Evolutionary conservation across 1,140 invertebrate species (phyloP).

Genomic region (Euwallacea fornicatus): DNA sequence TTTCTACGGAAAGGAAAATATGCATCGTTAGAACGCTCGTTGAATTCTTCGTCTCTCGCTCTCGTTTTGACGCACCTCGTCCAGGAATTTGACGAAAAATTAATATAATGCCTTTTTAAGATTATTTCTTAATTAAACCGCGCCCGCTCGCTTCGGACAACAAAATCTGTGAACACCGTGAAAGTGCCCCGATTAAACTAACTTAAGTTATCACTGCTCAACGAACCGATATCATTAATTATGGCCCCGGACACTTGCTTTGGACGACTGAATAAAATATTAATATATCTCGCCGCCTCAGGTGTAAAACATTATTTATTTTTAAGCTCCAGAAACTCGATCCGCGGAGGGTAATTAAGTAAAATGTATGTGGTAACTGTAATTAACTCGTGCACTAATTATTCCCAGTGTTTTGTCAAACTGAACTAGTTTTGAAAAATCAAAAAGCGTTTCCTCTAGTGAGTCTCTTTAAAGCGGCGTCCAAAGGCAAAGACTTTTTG

Average conservation of each 20-base stretch:
- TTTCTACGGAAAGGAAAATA: not conserved
- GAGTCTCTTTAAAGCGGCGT: too few species aligned
- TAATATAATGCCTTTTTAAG: not conserved
- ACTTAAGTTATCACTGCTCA: not conserved
- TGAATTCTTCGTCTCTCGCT: not conserved
- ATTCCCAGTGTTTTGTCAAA: too few species aligned
- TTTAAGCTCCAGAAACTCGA: too few species aligned
- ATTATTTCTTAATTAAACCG: not conserved
- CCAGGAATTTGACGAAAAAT: not conserved
- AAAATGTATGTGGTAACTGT: too few species aligned
- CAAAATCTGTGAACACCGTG: too few species aligned
- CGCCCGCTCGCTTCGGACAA: too few species aligned
- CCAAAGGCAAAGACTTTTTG: not conserved
- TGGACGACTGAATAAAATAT: conserved; percentile 6
- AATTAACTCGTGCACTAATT: too few species aligned
- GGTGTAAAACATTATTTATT: conserved; percentile 9
- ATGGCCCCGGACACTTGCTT: not conserved
- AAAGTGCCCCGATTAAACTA: not conserved
- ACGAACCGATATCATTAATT: not conserved
- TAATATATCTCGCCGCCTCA: conserved; percentile 6
- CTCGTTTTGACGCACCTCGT: too few species aligned
- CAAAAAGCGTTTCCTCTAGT: too few species aligned
- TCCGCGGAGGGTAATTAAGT: too few species aligned
- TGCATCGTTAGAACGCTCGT: not conserved
- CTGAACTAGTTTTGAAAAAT: too few species aligned